Evolutionary conservation across 2,797 vertebrate genomes (phyloP).

Genomic region (Alca torda): DNA sequence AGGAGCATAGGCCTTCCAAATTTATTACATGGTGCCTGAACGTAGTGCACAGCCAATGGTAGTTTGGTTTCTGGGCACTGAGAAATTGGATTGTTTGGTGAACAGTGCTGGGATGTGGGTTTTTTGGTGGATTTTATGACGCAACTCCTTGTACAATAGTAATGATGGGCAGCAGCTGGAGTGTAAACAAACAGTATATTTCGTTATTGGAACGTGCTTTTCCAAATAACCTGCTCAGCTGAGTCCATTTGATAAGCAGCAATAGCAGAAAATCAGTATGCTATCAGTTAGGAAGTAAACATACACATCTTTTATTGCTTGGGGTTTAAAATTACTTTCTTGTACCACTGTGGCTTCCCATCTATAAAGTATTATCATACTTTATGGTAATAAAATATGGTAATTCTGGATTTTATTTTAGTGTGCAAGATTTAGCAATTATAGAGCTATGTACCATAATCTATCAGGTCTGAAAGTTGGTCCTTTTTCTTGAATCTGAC

Average conservation of each 20-base stretch:
- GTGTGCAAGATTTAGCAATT: not conserved
- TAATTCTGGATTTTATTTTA: not conserved
- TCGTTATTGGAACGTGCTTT: not conserved
- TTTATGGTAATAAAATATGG: not conserved
- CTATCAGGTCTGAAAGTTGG: not conserved
- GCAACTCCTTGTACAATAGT: not conserved
- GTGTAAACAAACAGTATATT: not conserved
- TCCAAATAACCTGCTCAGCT: not conserved
- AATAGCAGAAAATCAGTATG: not conserved
- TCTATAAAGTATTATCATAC: not conserved
- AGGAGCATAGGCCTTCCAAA: not conserved
- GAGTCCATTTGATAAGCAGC: not conserved
- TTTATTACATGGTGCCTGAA: not conserved
- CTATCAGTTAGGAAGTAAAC: not conserved
- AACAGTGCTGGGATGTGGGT: not conserved
- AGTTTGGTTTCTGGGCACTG: fast-evolving
- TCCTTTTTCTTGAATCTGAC: not conserved
- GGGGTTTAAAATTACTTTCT: not conserved
- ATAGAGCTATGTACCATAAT: not conserved
- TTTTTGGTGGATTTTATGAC: not conserved
- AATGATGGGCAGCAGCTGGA: not conserved
- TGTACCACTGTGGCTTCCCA: not conserved
- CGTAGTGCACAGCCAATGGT: not conserved
- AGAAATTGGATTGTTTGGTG: not conserved
- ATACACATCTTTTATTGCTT: not conserved